These are phyloP conservation scores for Dryadula phaetusa DNA, from an alignment of 2,888 invertebrate genomes.

Conservation along the genomic window DNA sequence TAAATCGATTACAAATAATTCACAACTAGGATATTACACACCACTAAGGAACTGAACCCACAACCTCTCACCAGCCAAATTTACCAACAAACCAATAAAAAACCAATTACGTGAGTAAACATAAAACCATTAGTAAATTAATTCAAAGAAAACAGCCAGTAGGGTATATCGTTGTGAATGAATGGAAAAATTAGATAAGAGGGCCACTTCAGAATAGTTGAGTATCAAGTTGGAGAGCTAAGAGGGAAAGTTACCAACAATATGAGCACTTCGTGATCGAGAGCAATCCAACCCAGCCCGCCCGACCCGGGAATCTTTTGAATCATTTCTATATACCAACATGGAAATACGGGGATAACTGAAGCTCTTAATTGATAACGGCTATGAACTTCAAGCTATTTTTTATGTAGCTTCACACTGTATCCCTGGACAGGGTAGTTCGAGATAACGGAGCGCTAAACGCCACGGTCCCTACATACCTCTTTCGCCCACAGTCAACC, in stretches of 20 bases:
- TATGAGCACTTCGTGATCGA: slow-evolving; percentile 17
- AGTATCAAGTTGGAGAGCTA: slow-evolving; percentile 21
- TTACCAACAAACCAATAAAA: neutral
- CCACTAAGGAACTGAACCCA: neutral
- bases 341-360: slow-evolving; percentile 1
- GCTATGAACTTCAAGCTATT: too few relatives aligned
- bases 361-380: slow-evolving; percentile 5
- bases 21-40: too few relatives aligned
- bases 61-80: neutral
- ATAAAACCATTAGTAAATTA: slow-evolving; percentile 2
- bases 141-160: neutral
- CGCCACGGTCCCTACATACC: too few relatives aligned
- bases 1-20: too few relatives aligned
- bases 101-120: neutral
- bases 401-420: too few relatives aligned
- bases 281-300: slow-evolving; percentile 17
- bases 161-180: neutral
- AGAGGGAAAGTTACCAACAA: slow-evolving; percentile 33
- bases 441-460: too few relatives aligned
- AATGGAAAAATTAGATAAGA: slow-evolving; percentile 29
- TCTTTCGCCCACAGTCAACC: too few relatives aligned
- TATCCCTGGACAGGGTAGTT: too few relatives aligned
- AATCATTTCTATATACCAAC: slow-evolving; percentile 17
- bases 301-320: slow-evolving; percentile 24
- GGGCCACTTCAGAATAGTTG: slow-evolving; percentile 28